Base-by-base conservation (phyloP, 2,888 invertebrate genomes). In the Muschampia plurimacula region DNA sequence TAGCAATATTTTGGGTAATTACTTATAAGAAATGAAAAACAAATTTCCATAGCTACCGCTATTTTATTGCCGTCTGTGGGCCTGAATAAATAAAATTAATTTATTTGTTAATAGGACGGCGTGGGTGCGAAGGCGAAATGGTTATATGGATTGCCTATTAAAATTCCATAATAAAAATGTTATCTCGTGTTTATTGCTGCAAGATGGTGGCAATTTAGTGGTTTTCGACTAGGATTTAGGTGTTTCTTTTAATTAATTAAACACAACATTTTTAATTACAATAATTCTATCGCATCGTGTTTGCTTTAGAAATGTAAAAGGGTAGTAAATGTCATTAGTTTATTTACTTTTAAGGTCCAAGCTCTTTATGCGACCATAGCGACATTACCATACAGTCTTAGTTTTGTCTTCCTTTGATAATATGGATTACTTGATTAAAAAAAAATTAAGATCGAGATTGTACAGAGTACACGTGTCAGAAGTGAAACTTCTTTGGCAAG, bases 31-130 rank as follows among this genome's bases (percentile, higher is more conserved):
- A 70, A 70, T 64, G 55, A 28, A 41, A 70, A 64, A 44, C 12
- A 64, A 44, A 49, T 57, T 46, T 57, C 44, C 15, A 57, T 13
- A 22, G 49, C 59, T 39, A 49, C 46, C 49, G 49, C 66, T 36
- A 55, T 41, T 66, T 72, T 72, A 67, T 52, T 67, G 36, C 49
- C 67, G 49, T 44, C 60, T 15, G 36, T 52, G 52, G n/a, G 66
- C 52, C 52, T 72, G 39, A 72, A 72, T 72, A 72, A 72, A 72
- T 72, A 72, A 72, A 67, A 60, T 72, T 60, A 72, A 72, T 67
- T 60, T 67, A 67, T 72, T 72, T 67, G 66, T 67, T 67, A 67
- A 72, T 67, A 67, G 22, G 13, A 55, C 12, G 60, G 60, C 67
- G 72, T 72, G 66, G 72, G 72, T 62, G 72, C 67, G 52, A 55